Conservation (phyloP, 2,888 invertebrate species). For the Atherix ibis region DNA sequence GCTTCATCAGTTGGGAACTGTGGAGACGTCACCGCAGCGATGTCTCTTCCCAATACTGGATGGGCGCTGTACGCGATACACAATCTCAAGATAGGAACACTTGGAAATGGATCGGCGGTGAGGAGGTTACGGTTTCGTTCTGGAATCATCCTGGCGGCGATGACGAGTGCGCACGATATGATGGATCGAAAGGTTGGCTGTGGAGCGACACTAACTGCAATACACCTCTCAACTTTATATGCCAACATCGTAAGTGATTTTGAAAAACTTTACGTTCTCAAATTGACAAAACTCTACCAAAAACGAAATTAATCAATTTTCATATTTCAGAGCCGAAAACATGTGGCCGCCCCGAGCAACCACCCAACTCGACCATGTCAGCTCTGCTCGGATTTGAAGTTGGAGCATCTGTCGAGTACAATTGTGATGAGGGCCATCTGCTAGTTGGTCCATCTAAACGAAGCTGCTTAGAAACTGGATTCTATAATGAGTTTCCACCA, state of each 20-base stretch:
- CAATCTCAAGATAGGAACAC: constrained; percentile 53
- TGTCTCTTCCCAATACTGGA: constrained; percentile 85
- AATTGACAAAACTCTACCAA: not conserved
- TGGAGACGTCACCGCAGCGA: constrained; percentile 85
- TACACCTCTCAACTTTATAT: constrained; percentile 72
- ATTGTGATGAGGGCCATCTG: constrained; percentile 72
- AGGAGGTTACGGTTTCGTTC: constrained; percentile 77
- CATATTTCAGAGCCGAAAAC: constrained; percentile 59
- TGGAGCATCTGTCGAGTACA: constrained; percentile 67
- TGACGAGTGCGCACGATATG: constrained; percentile 77
- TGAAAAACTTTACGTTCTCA: too few species aligned
- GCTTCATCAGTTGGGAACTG: constrained; percentile 87
- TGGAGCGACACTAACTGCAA: constrained; percentile 88
- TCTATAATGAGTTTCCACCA: constrained; percentile 86
- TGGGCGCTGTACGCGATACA: constrained; percentile 83
- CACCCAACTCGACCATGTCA: constrained; percentile 79
- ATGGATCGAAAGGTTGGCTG: constrained; percentile 86
- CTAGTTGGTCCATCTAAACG: constrained; percentile 71
- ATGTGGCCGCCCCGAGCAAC: constrained; percentile 83
- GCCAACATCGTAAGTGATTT: constrained; percentile 71
- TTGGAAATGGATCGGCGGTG: constrained; percentile 85
- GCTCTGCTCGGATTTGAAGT: constrained; percentile 61
- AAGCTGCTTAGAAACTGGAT: constrained; percentile 78
- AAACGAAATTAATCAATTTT: constrained; percentile 4
- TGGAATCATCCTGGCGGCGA: constrained; percentile 77